Percentiles rank a stretch among this genome's conserved stretches.
Evolutionary conservation across 2,797 vertebrate species (phyloP).

Genomic region (Crenichthys baileyi): DNA sequence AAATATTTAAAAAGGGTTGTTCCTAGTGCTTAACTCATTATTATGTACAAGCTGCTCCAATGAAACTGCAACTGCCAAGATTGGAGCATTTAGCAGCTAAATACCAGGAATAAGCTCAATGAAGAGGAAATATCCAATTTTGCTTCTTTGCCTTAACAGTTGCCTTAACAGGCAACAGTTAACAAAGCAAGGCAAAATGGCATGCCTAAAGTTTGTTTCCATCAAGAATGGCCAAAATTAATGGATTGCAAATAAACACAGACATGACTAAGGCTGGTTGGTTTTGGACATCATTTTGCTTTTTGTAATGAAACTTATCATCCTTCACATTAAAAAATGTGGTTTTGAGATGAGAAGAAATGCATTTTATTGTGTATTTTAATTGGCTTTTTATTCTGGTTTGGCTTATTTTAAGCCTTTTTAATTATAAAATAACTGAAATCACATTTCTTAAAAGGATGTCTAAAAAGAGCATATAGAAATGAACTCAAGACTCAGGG

Average conservation of each 20-base stretch:
- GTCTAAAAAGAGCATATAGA: background rate
- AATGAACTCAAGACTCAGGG: background rate
- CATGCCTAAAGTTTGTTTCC: background rate
- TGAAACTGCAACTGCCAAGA: background rate
- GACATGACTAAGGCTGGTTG: background rate
- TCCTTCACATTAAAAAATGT: background rate
- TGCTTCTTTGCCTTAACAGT: no score
- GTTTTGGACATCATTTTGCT: background rate
- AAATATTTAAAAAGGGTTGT: background rate
- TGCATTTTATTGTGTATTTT: background rate
- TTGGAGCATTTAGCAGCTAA: background rate
- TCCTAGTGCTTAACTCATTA: background rate
- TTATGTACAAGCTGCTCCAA: background rate
- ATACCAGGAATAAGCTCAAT: background rate
- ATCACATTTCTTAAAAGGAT: background rate
- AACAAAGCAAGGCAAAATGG: background rate
- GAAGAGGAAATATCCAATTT: background rate
- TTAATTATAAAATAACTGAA: background rate
- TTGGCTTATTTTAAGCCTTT: background rate
- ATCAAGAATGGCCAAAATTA: background rate
- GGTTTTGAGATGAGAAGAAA: background rate
- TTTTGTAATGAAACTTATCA: background rate
- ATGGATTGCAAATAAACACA: no score
- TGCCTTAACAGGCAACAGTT: background rate
- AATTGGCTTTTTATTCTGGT: background rate